Percentiles rank a stretch among this genome's conserved stretches.
phyloP scores from a whole-genome alignment of 2,113 vertebrate genomes.

The Campylomormyrus tamandua region DNA sequence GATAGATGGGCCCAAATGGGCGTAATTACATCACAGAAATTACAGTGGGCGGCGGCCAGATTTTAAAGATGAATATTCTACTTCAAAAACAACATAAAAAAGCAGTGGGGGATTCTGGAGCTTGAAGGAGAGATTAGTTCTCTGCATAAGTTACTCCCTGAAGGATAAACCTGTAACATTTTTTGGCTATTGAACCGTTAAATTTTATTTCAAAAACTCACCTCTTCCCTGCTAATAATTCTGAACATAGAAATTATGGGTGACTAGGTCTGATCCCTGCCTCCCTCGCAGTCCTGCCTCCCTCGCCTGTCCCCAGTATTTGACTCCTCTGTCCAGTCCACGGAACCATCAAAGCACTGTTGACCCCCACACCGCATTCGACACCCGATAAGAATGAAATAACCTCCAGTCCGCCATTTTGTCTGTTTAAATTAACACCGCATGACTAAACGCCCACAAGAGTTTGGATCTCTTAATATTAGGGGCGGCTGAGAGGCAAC shows the following conservation, averaged over 20 bases:
- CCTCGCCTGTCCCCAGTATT: background rate
- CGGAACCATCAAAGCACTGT: background rate
- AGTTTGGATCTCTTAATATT: background rate
- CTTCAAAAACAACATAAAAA: conserved; percentile 2
- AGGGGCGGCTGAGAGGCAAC: background rate
- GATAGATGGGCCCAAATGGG: background rate
- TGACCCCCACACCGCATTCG: background rate
- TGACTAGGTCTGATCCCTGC: background rate
- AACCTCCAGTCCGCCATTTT: background rate
- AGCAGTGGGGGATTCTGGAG: background rate
- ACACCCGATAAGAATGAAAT: background rate
- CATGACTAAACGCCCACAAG: background rate
- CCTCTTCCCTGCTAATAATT: background rate
- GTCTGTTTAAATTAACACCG: background rate
- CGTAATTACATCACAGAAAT: background rate
- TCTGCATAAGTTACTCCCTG: background rate
- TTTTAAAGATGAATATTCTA: background rate
- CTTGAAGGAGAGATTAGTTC: background rate
- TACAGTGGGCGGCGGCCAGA: background rate
- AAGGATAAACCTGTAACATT: background rate
- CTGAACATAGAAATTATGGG: background rate
- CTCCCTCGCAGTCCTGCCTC: background rate
- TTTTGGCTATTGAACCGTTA: background rate
- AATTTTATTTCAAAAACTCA: background rate
- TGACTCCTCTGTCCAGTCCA: background rate